Evolutionary conservation across 2,113 vertebrate species (phyloP).

Genomic region (Sylvia atricapilla): DNA sequence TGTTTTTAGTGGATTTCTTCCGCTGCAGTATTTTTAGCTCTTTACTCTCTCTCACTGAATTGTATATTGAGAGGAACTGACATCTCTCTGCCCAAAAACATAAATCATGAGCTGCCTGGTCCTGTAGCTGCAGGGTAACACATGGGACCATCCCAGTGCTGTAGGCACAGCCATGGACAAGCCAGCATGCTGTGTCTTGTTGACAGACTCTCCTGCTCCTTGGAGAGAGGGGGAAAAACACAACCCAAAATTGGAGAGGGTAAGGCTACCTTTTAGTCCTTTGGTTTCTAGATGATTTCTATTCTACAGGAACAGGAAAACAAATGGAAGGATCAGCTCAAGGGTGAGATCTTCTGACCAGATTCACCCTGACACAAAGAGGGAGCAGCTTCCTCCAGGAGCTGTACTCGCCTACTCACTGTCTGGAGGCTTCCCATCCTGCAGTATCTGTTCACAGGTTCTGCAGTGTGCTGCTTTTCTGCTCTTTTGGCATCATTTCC

Average conservation of each 20-base stretch:
- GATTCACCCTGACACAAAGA: neutral
- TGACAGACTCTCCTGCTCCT: neutral
- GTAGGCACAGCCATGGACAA: neutral
- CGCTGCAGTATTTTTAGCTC: neutral
- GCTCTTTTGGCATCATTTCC: neutral
- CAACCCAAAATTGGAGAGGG: neutral
- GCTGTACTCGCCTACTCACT: neutral
- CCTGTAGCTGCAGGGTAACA: neutral
- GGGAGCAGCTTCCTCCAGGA: neutral
- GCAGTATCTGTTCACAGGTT: neutral
- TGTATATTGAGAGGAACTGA: neutral
- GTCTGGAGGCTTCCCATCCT: neutral
- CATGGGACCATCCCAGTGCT: neutral
- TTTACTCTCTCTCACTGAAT: neutral
- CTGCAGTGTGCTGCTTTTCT: neutral
- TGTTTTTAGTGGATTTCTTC: neutral
- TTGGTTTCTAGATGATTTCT: neutral
- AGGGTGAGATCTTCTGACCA: neutral
- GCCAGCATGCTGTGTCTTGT: fast-evolving
- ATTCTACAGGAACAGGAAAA: neutral
- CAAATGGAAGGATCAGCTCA: neutral
- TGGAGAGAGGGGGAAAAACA: neutral
- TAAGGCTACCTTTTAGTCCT: neutral
- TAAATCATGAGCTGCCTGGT: fast-evolving
- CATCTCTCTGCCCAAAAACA: neutral